Evolutionary conservation across 2,797 vertebrate species (phyloP), one percentile per base, ranked within the genome.

Genomic region (Sphenopsis melanotis): DNA sequence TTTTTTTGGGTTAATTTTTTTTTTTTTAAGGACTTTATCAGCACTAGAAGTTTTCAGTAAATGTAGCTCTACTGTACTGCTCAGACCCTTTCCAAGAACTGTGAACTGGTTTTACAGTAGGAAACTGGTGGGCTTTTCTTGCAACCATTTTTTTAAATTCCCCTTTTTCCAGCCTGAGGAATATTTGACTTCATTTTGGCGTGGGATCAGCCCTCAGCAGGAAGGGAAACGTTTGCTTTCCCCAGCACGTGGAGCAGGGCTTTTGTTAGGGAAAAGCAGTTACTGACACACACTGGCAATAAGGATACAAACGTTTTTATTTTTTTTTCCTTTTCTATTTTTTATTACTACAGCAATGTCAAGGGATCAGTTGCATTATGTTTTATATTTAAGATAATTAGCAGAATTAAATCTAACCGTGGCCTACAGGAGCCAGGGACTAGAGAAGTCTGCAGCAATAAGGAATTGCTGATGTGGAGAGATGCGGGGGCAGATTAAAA

Each of bases 51-150:
- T 85, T 83, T 56, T 72, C 84, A 41, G 85, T 88, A 78, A 94
- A 93, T 89, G 95, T 94, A 93, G 96, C 95, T 77, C 95, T 90
- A 90, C 93, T 94, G 96, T 92, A 79, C 91, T 93, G 91, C 85
- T 91, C 50, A 42, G 77, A 84, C 56, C 88, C 93, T 95, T 95
- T 72, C 55, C 42, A 55, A 92, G 76, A 81, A 90, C 89, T 69
- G 75, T 42, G 83, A 92, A 47, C 44, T 57, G 8, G 64, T 89
- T 84, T 82, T 72, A 44, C 83, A 60, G 37, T 68, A 65, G 16
- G 39, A 68, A 59, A 60, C 60, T 36, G 30, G 9, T 75, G 87
- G 66, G 64, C 83, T 87, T 89, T 92, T 81, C 93, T 90, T 52
- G 30, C 72, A 57, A 8, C 22, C 3, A 0, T 78, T 74, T 95